These are phyloP conservation scores for Platycercus adscitus DNA, from an alignment of 2,113 vertebrate genomes.

Conservation along the genomic window DNA sequence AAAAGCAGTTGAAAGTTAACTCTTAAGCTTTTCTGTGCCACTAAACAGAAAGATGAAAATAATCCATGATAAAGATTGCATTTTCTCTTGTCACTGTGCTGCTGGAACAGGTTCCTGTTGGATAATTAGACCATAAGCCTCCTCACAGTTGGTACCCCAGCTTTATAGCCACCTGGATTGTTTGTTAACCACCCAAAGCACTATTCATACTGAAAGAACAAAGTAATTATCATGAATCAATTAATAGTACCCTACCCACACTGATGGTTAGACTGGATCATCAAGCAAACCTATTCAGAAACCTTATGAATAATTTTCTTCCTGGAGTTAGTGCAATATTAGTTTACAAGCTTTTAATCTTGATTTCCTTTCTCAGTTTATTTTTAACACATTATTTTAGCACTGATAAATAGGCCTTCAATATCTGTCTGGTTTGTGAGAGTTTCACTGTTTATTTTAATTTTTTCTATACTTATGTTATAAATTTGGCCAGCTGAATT, in stretches of 20 bases:
- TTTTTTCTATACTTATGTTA: neutral
- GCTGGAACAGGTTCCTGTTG: neutral
- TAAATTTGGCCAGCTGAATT: neutral
- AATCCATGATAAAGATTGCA: neutral
- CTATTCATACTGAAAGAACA: neutral
- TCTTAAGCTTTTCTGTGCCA: neutral
- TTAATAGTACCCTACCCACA: neutral
- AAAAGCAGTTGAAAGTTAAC: neutral
- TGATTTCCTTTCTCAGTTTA: neutral
- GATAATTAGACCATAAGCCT: neutral
- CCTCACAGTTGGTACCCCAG: neutral
- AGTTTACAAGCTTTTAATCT: neutral
- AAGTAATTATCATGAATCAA: slow-evolving; percentile 21
- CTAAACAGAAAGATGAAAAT: neutral
- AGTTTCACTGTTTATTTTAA: neutral
- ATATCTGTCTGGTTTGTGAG: neutral
- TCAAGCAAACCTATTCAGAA: slow-evolving; percentile 4
- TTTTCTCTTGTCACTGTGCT: neutral
- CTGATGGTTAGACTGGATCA: neutral
- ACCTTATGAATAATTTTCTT: slow-evolving; percentile 1
- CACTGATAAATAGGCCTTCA: neutral
- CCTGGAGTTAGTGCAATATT: neutral
- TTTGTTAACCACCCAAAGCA: neutral
- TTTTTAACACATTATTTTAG: neutral
- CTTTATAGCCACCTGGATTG: neutral